Evolutionary conservation across 2,888 invertebrate genomes (phyloP).

Genomic region (Torymus auratus): DNA sequence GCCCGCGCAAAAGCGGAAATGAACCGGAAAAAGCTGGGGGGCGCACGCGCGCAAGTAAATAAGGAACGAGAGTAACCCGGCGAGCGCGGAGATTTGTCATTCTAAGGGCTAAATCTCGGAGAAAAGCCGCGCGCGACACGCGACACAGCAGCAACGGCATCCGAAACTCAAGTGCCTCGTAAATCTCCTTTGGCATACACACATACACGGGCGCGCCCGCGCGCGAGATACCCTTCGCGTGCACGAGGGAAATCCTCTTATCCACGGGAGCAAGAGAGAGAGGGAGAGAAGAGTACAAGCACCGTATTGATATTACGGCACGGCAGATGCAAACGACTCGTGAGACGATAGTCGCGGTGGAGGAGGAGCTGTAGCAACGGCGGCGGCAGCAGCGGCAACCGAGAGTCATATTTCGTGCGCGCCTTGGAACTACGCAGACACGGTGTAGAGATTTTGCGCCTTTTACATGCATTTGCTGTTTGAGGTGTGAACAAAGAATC

Average conservation of each 20-base stretch:
- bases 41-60: not conserved
- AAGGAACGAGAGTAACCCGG: not conserved
- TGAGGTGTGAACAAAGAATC: too few relatives aligned
- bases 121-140: slow-evolving; percentile 13
- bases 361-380: not conserved
- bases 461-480: too few relatives aligned
- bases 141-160: slow-evolving; percentile 13
- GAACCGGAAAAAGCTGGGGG: not conserved
- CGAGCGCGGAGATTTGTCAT: slow-evolving; percentile 45
- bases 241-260: slow-evolving; percentile 41
- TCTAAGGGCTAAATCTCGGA: slow-evolving; percentile 37
- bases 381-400: not conserved
- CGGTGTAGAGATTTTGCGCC: too few relatives aligned
- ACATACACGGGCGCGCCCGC: not conserved
- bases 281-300: slow-evolving; percentile 31
- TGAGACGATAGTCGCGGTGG: slow-evolving; percentile 18
- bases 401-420: too few relatives aligned
- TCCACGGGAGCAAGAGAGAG: slow-evolving; percentile 30
- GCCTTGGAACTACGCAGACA: too few relatives aligned
- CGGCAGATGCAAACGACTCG: slow-evolving; percentile 46
- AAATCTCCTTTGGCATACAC: slow-evolving; percentile 52
- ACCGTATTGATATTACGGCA: slow-evolving; percentile 51
- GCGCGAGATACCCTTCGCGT: not conserved
- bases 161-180: slow-evolving; percentile 54
- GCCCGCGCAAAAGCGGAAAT: not conserved